Percentiles rank a stretch among this genome's conserved stretches.
Conservation (phyloP, 2,113 vertebrate genomes). For the Peromyscus maniculatus region DNA sequence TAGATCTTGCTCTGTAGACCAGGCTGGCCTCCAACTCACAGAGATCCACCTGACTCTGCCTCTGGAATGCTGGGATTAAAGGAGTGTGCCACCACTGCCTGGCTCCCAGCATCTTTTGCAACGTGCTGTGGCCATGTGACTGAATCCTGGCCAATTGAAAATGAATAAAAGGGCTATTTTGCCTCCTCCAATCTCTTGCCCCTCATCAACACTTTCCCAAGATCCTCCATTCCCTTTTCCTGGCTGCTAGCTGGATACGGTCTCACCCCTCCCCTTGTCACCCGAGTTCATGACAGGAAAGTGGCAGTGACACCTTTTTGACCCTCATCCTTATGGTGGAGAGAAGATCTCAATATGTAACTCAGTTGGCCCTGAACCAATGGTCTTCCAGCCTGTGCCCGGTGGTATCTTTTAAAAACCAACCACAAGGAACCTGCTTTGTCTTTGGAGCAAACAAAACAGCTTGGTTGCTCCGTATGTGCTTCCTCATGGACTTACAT, state of each 20-base stretch:
- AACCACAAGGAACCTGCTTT: neutral
- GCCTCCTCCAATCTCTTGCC: neutral
- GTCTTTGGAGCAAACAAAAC: slow-evolving; percentile 25
- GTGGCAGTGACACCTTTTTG: neutral
- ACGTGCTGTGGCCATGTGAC: neutral
- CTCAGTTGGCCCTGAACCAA: neutral
- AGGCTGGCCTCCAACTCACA: too few relatives aligned
- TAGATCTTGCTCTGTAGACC: too few relatives aligned
- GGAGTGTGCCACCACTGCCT: neutral
- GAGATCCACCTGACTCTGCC: too few relatives aligned
- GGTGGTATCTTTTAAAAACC: neutral
- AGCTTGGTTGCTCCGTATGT: neutral
- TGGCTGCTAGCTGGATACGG: too few relatives aligned
- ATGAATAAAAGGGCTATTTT: neutral
- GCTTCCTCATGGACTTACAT: neutral
- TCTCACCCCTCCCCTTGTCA: neutral
- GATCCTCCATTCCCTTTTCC: neutral
- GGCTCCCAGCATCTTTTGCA: slow-evolving; percentile 12
- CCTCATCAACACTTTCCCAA: neutral
- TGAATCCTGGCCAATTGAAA: neutral
- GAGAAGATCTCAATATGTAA: neutral
- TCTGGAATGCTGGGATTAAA: too few relatives aligned
- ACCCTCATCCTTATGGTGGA: neutral
- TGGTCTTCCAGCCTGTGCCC: neutral
- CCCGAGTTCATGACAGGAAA: neutral